These are phyloP conservation scores for Lonchura striata DNA, from an alignment of 2,113 vertebrate genomes.

Conservation along the genomic window DNA sequence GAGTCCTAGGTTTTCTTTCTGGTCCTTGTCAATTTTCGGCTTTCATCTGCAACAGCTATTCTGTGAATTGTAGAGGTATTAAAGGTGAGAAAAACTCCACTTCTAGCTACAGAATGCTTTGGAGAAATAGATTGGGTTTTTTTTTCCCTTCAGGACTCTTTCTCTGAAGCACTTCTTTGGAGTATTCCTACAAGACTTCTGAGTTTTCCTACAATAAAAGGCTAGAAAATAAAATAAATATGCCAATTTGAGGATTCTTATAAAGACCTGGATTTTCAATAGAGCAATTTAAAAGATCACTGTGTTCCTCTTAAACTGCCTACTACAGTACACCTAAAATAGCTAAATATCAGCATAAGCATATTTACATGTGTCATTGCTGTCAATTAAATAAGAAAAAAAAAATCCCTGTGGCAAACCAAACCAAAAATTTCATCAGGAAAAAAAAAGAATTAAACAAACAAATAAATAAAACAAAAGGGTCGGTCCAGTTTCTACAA, in stretches of 20 bases:
- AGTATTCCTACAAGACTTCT: not conserved
- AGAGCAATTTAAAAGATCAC: not conserved
- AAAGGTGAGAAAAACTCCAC: not conserved
- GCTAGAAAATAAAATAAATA: not conserved
- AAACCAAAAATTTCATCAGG: not conserved
- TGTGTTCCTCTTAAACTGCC: not conserved
- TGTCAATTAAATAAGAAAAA: not conserved
- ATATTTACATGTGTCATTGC: not conserved
- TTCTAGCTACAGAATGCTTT: not conserved
- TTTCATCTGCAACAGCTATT: not conserved
- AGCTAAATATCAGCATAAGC: not conserved
- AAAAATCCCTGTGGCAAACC: not conserved
- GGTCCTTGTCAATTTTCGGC: not conserved
- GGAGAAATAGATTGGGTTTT: not conserved
- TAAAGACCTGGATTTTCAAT: not conserved
- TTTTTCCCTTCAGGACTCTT: not conserved
- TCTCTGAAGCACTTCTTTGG: not conserved
- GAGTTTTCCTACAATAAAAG: not conserved
- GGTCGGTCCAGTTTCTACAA: not conserved
- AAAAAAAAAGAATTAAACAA: not conserved
- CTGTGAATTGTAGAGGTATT: not conserved
- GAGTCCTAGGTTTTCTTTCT: not conserved
- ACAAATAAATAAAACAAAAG: not conserved
- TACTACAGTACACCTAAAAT: not conserved
- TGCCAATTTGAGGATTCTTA: not conserved